Evolutionary conservation across 2,797 vertebrate species (phyloP).

Genomic region (Denticeps clupeoides): DNA sequence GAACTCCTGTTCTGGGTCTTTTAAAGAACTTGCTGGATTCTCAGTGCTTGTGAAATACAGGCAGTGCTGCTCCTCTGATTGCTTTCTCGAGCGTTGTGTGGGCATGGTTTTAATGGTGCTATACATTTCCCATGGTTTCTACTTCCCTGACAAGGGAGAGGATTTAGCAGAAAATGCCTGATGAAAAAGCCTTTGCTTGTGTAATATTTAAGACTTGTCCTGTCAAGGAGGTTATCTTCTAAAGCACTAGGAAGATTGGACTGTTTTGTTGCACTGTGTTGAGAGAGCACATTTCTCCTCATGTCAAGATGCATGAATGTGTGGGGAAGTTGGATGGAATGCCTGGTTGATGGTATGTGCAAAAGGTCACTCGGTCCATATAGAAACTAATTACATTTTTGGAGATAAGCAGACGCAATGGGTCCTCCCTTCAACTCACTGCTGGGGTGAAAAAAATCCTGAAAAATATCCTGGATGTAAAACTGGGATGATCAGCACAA

Average conservation of each 20-base stretch:
- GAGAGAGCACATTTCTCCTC: not conserved
- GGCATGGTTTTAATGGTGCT: not conserved
- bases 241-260: not conserved
- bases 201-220: not conserved
- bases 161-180: not conserved
- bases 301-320: not conserved
- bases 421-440: not conserved
- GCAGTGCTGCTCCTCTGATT: not conserved
- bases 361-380: conserved; percentile 4
- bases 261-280: no score
- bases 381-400: conserved; percentile 4
- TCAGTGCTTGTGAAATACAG: no score
- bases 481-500: no score
- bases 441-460: not conserved
- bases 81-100: not conserved
- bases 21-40: no score
- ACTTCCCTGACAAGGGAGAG: not conserved
- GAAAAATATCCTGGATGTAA: no score
- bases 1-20: no score
- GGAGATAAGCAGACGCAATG: conserved; percentile 4
- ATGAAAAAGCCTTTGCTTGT: not conserved
- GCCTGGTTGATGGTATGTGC: conserved; percentile 14
- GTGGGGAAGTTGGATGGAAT: not conserved
- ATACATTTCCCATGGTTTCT: not conserved
- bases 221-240: conserved; percentile 10